These are phyloP conservation scores for Callosobruchus maculatus DNA, from an alignment of 2,888 invertebrate genomes.

Conservation along the genomic window DNA sequence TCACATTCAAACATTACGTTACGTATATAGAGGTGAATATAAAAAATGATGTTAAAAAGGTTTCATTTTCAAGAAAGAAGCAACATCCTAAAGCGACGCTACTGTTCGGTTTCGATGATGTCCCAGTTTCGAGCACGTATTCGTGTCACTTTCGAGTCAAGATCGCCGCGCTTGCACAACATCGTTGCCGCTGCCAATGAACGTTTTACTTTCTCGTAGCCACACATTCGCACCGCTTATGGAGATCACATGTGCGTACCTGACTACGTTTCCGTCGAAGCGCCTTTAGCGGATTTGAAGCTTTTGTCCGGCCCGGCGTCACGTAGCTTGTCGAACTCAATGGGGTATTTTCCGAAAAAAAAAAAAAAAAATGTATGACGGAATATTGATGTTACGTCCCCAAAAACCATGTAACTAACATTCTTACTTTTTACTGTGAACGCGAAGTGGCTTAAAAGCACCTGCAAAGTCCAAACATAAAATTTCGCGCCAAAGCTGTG, in stretches of 20 bases:
- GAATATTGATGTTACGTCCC: no score
- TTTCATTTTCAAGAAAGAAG: no score
- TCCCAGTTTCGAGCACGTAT: slow-evolving; percentile 40
- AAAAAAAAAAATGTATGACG: no score
- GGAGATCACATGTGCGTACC: background rate
- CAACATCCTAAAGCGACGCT: background rate
- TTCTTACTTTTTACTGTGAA: no score
- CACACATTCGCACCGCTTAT: background rate
- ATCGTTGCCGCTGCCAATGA: slow-evolving; percentile 11
- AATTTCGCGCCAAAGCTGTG: no score
- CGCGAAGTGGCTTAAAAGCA: no score
- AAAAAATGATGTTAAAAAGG: no score
- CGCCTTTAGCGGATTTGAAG: background rate
- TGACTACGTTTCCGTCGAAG: background rate
- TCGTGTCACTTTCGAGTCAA: slow-evolving; percentile 47
- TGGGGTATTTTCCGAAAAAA: no score
- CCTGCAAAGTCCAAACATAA: no score
- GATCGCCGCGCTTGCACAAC: slow-evolving; percentile 41
- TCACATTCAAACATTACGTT: no score
- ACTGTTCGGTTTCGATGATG: slow-evolving; percentile 23
- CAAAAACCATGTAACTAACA: no score
- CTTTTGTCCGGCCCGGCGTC: background rate
- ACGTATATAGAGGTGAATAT: no score
- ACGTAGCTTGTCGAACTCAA: background rate
- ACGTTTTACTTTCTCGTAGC: slow-evolving; percentile 30